Percentiles rank a stretch among this genome's conserved stretches.
These are phyloP conservation scores for Pteruthius melanotis DNA, from an alignment of 2,113 vertebrate species.

Conservation along the genomic window DNA sequence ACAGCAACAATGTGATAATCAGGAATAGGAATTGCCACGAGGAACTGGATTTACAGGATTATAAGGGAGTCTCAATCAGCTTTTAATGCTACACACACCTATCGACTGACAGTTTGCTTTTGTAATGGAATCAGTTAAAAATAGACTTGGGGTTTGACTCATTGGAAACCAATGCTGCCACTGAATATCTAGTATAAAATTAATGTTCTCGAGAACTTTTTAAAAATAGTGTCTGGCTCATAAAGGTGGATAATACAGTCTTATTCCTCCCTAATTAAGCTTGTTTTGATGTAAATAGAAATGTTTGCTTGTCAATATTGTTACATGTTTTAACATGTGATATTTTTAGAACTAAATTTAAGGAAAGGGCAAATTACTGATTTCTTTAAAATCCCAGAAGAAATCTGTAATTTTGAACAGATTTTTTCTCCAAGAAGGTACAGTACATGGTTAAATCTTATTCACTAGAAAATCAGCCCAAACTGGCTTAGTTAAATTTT, in stretches of 20 bases:
- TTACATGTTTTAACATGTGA: background rate
- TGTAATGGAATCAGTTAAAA: conserved; percentile 1
- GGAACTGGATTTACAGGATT: background rate
- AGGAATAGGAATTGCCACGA: background rate
- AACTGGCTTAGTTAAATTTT: background rate
- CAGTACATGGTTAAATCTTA: background rate
- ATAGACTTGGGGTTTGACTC: background rate
- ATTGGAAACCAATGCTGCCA: background rate
- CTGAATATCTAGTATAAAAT: background rate
- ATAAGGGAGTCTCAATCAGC: background rate
- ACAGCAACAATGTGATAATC: background rate
- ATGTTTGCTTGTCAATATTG: conserved; percentile 16
- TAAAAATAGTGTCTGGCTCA: background rate
- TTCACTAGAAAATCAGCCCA: background rate
- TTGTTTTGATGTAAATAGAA: background rate
- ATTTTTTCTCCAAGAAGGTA: background rate
- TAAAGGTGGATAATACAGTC: background rate
- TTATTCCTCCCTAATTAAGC: background rate
- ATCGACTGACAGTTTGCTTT: background rate
- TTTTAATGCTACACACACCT: background rate
- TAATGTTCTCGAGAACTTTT: background rate
- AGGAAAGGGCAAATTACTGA: background rate
- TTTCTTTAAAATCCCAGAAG: background rate
- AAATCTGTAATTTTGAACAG: background rate
- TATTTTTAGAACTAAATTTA: background rate